Conservation (phyloP, 1,140 invertebrate species). For the Drosophila sp. region DNA sequence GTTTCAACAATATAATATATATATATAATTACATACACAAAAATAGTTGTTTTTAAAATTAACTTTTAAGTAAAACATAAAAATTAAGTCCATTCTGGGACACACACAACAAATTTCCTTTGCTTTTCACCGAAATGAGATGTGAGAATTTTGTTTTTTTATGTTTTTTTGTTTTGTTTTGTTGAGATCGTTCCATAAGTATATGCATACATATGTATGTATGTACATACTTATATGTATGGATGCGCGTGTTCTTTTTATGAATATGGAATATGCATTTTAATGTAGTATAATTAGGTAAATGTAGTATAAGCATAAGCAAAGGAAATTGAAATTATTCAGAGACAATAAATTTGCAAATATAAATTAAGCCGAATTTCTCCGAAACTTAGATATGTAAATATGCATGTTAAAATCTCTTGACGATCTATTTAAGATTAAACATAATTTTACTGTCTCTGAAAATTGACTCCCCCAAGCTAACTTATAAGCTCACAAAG, state of each 20-base stretch:
- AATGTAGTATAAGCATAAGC: background rate
- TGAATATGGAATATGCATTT: constrained; percentile 11
- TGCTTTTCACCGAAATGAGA: background rate
- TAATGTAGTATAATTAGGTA: background rate
- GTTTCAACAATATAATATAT: constrained; percentile 4
- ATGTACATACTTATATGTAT: background rate
- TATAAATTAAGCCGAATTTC: background rate
- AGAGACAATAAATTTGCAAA: background rate
- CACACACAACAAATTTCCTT: background rate
- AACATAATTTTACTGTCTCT: background rate
- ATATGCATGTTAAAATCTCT: background rate
- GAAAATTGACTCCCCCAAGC: background rate
- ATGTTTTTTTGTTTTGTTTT: background rate
- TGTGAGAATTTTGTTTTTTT: background rate
- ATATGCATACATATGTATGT: background rate
- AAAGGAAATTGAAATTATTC: constrained; percentile 5
- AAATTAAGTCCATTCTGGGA: background rate
- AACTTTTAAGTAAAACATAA: constrained; percentile 5
- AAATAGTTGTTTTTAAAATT: constrained; percentile 7
- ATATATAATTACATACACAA: constrained; percentile 9
- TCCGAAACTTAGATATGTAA: background rate
- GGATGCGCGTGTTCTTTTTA: background rate
- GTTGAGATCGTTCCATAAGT: constrained; percentile 8
- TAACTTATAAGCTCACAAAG: background rate
- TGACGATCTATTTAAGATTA: background rate